phyloP scores from a whole-genome alignment of 2,797 vertebrate species.

The Sebastes trivittatus region DNA sequence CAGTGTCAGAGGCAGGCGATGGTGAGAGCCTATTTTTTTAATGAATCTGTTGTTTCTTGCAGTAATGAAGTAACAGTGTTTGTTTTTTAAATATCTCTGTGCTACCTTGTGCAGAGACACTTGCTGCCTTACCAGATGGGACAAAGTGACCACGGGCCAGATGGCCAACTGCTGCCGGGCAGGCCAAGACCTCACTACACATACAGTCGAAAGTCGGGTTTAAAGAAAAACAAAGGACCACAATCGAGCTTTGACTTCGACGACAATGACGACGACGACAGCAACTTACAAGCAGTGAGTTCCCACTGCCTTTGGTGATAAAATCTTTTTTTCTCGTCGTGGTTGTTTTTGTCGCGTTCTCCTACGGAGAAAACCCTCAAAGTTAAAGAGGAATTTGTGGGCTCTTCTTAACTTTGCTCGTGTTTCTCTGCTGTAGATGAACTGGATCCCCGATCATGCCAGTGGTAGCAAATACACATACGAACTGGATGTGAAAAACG shows the following conservation, averaged over 20 bases:
- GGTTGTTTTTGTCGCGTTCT: neutral
- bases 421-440: constrained; percentile 37
- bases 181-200: constrained; percentile 72
- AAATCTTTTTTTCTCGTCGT: neutral
- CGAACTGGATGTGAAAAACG: constrained; percentile 45
- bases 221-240: constrained; percentile 47
- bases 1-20: constrained; percentile 91
- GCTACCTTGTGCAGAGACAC: constrained; percentile 77
- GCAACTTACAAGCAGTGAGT: constrained; percentile 60
- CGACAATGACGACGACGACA: constrained; percentile 76
- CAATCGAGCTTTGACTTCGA: constrained; percentile 57
- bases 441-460: constrained; percentile 41
- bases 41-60: neutral
- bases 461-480: constrained; percentile 34
- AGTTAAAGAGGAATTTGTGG: neutral
- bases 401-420: neutral
- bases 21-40: constrained; percentile 62
- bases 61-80: neutral
- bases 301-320: neutral
- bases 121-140: constrained; percentile 80
- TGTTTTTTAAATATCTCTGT: constrained; percentile 20
- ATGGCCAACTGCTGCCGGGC: constrained; percentile 44
- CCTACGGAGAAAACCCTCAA: neutral
- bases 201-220: constrained; percentile 67
- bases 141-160: constrained; percentile 54